These are phyloP conservation scores for Channallabes apus DNA, from an alignment of 2,797 vertebrate genomes.

Conservation along the genomic window DNA sequence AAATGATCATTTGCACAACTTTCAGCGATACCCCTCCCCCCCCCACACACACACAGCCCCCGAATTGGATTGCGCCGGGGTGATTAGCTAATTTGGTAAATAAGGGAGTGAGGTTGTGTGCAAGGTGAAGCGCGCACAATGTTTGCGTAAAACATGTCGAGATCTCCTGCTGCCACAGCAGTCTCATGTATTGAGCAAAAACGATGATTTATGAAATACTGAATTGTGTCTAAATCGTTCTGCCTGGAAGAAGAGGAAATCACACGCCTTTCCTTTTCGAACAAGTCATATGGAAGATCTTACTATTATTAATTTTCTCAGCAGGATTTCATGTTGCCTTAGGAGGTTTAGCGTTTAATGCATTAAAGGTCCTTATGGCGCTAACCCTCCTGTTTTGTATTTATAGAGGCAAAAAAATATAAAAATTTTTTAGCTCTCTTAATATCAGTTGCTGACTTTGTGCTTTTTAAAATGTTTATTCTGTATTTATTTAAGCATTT, in stretches of 20 bases:
- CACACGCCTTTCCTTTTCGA: constrained; percentile 4
- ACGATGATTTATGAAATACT: neutral
- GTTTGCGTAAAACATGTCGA: constrained; percentile 65
- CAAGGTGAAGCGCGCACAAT: constrained; percentile 73
- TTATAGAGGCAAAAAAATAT: neutral
- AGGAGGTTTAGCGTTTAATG: constrained; percentile 22
- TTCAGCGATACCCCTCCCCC: constrained; percentile 59
- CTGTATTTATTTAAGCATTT: neutral
- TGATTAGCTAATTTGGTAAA: constrained; percentile 84
- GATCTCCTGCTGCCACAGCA: constrained; percentile 57
- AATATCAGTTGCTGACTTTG: neutral
- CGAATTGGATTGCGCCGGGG: constrained; percentile 76
- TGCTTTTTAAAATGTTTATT: neutral
- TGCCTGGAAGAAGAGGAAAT: constrained; percentile 20
- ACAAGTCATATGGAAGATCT: constrained; percentile 62
- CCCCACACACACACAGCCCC: neutral
- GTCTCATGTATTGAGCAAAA: constrained; percentile 28
- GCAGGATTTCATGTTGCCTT: constrained; percentile 6
- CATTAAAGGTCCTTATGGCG: constrained; percentile 6
- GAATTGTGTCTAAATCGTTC: constrained; percentile 23
- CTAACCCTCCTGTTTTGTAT: constrained; percentile 10
- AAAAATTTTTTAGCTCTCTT: neutral
- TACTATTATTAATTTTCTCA: constrained; percentile 49
- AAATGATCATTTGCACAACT: constrained; percentile 91
- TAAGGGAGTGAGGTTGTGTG: constrained; percentile 78